These are phyloP conservation scores for Enteromius thamalakanensis DNA, from an alignment of 2,797 vertebrate genomes.

Conservation along the genomic window DNA sequence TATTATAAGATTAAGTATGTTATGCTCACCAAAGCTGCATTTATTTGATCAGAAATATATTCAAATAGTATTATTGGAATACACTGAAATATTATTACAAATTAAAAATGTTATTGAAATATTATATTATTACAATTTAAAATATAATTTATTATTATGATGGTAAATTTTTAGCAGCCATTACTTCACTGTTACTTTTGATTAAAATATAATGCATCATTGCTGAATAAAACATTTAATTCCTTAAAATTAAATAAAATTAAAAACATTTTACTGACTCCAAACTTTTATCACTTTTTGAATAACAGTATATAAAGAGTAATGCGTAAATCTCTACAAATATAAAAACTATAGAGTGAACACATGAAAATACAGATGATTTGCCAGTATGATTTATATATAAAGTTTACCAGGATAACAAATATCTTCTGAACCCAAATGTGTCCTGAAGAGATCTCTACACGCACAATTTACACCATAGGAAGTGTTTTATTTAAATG, in stretches of 20 bases:
- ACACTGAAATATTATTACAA: too few relatives aligned
- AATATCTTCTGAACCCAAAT: neutral
- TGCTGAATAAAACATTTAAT: neutral
- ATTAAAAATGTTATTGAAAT: neutral
- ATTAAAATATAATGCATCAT: neutral
- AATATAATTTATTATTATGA: neutral
- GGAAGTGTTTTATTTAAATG: conserved; percentile 7
- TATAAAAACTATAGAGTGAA: neutral
- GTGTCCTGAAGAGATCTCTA: conserved; percentile 4
- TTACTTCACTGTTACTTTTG: neutral
- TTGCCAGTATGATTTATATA: neutral
- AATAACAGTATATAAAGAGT: neutral
- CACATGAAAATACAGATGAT: neutral
- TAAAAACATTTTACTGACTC: neutral
- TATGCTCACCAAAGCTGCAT: neutral
- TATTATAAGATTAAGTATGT: neutral
- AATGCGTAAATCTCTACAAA: neutral
- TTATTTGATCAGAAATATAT: neutral
- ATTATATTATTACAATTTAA: neutral
- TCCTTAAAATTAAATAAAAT: neutral
- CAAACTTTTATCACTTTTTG: neutral
- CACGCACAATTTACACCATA: neutral
- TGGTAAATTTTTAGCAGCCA: neutral
- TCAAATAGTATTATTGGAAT: neutral
- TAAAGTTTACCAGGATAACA: neutral